Conservation (phyloP, 1,140 invertebrate species). For the Dreissena polymorpha region DNA sequence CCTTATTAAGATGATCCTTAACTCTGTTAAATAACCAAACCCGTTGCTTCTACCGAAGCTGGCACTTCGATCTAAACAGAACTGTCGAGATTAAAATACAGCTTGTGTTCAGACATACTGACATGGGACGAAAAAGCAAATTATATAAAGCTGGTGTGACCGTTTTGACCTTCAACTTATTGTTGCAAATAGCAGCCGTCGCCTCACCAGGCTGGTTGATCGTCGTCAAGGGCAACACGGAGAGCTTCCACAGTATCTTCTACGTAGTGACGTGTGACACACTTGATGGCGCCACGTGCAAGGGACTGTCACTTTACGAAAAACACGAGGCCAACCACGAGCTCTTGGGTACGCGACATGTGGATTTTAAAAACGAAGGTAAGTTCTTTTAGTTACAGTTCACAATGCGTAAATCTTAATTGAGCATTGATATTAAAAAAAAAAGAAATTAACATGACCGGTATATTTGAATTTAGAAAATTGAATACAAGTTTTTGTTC, state of each 20-base stretch:
- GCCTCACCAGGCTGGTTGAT: neutral
- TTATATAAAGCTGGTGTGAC: neutral
- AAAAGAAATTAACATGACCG: no score
- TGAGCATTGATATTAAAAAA: no score
- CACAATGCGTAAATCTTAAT: no score
- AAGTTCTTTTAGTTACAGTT: no score
- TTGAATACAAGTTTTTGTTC: no score
- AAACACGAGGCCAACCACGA: neutral
- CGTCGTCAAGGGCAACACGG: neutral
- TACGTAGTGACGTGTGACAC: neutral
- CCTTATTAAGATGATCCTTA: no score
- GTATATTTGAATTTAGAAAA: no score
- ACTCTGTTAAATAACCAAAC: no score
- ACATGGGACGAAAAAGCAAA: neutral
- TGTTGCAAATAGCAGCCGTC: neutral
- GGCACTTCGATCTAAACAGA: neutral
- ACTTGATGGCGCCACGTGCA: neutral
- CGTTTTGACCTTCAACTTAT: neutral
- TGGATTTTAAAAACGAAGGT: no score
- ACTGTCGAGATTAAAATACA: neutral
- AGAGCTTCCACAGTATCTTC: neutral
- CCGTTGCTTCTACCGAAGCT: no score
- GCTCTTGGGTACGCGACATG: no score
- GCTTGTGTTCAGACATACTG: slow-evolving; percentile 7
- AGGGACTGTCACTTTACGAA: neutral